Evolutionary conservation across 2,113 vertebrate species (phyloP).

Genomic region (Elaphurus davidianus): DNA sequence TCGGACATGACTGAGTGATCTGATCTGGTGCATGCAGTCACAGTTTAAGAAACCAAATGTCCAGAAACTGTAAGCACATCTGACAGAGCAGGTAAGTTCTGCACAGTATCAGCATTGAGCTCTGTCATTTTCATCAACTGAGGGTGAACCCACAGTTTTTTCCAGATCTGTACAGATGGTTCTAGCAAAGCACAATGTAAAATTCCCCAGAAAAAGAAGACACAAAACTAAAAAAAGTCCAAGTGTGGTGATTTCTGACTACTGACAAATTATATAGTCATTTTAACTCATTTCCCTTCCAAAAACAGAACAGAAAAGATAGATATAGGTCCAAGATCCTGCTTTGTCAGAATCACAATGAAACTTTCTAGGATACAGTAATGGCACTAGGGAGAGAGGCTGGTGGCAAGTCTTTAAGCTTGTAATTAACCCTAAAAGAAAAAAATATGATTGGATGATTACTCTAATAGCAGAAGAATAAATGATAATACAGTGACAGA

Average conservation of each 20-base stretch:
- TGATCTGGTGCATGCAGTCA: background rate
- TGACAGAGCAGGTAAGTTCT: background rate
- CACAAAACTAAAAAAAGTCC: background rate
- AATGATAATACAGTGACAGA: conserved; percentile 65
- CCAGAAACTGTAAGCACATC: background rate
- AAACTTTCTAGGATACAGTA: conserved; percentile 12
- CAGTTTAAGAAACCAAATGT: background rate
- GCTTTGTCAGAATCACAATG: background rate
- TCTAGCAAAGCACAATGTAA: background rate
- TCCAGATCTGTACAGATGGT: background rate
- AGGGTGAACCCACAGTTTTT: background rate
- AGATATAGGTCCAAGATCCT: background rate
- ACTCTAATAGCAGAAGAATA: conserved; percentile 65
- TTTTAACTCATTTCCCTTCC: conserved; percentile 40
- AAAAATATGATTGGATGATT: conserved; percentile 61
- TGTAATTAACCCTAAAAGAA: conserved; percentile 74
- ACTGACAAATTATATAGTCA: background rate
- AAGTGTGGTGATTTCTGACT: background rate
- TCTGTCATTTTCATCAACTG: background rate
- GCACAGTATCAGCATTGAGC: background rate
- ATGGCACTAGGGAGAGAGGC: conserved; percentile 4
- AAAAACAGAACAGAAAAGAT: background rate
- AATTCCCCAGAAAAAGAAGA: background rate
- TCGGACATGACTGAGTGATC: background rate
- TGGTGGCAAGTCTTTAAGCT: conserved; percentile 60